phyloP scores from a whole-genome alignment of 1,140 invertebrate species.

The Solenopsis fugax region DNA sequence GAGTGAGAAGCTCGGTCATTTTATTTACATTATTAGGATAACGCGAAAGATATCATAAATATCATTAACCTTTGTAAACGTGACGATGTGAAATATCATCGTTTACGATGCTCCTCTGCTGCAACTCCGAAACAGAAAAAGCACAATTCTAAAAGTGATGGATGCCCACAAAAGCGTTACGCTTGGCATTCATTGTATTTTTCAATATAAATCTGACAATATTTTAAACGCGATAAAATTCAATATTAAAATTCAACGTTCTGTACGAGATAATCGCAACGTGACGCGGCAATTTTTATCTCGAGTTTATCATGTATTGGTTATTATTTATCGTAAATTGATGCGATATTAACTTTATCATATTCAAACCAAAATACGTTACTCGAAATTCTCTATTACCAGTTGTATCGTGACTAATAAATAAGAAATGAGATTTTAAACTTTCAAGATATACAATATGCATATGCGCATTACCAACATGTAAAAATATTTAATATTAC shows the following conservation, averaged over 20 bases:
- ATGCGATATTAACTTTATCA: neutral
- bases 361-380: neutral
- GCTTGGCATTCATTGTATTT: neutral
- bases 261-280: neutral
- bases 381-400: neutral
- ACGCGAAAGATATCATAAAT: neutral
- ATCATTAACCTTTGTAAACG: neutral
- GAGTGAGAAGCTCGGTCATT: neutral
- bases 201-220: constrained; percentile 1
- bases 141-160: neutral
- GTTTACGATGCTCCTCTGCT: neutral
- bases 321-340: constrained; percentile 14
- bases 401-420: neutral
- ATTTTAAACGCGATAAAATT: constrained; percentile 10
- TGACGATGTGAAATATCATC: neutral
- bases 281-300: constrained; percentile 5
- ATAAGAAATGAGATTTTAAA: neutral
- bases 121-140: neutral
- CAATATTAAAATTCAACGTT: neutral
- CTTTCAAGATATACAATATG: neutral
- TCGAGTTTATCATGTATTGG: constrained; percentile 5
- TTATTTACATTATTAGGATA: neutral
- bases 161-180: constrained; percentile 4
- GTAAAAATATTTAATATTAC: constrained; percentile 5
- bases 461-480: neutral